A percentile compares a stretch with the other conserved stretches of the same genome.
Evolutionary conservation across 1,140 invertebrate species (phyloP).

Genomic region (Cylas formicarius): DNA sequence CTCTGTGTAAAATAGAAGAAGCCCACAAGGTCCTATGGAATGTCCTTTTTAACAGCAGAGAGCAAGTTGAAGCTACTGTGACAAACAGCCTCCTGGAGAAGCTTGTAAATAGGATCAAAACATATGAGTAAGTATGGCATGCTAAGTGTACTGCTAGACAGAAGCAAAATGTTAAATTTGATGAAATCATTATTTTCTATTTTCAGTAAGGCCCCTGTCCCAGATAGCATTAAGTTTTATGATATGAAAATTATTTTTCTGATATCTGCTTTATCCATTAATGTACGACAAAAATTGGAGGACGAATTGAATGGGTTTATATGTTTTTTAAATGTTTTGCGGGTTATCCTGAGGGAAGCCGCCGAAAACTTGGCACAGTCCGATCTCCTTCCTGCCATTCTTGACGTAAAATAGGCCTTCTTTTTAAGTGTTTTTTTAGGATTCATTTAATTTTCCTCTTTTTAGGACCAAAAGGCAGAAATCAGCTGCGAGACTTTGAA

Average conservation of each 20-base stretch:
- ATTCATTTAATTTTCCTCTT: slow-evolving; percentile 25
- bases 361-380: slow-evolving; percentile 20
- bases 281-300: slow-evolving; percentile 63
- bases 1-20: slow-evolving; percentile 59
- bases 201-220: slow-evolving; percentile 42
- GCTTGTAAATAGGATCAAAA: slow-evolving; percentile 66
- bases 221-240: slow-evolving; percentile 73
- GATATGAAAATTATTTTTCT: slow-evolving; percentile 85
- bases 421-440: slow-evolving; percentile 11
- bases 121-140: slow-evolving; percentile 38
- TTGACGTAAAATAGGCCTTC: slow-evolving; percentile 17
- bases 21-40: slow-evolving; percentile 86
- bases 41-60: slow-evolving; percentile 72
- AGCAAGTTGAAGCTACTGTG: slow-evolving; percentile 60
- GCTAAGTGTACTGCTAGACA: background rate
- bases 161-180: background rate
- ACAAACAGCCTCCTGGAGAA: slow-evolving; percentile 65
- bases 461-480: slow-evolving; percentile 58
- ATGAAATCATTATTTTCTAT: slow-evolving; percentile 8
- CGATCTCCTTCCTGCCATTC: slow-evolving; percentile 15
- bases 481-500: slow-evolving; percentile 80
- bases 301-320: slow-evolving; percentile 73
- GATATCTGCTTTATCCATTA: slow-evolving; percentile 69
- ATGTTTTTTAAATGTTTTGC: slow-evolving; percentile 71
- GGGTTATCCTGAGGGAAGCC: slow-evolving; percentile 57